Conservation (phyloP, 2,797 vertebrate genomes). For the Brotogeris chrysoptera region DNA sequence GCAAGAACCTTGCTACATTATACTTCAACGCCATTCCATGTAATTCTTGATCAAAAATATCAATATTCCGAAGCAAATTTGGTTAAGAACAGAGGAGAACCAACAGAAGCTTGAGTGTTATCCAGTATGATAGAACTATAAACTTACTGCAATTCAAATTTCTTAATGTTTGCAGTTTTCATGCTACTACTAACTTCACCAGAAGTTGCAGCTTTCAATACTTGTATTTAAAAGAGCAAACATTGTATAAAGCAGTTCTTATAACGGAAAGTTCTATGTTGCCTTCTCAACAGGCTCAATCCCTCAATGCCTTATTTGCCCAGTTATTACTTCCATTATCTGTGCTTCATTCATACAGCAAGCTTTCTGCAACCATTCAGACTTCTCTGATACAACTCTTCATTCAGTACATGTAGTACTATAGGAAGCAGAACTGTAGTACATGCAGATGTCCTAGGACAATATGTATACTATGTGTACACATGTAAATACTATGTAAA, state of each 20-base stretch:
- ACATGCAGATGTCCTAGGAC: not conserved
- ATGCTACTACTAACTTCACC: not conserved
- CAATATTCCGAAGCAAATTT: not conserved
- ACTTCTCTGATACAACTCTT: not conserved
- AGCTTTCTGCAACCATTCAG: not conserved
- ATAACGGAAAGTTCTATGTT: not conserved
- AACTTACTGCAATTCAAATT: not conserved
- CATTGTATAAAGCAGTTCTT: not conserved
- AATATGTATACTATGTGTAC: not conserved
- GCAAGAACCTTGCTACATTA: not conserved
- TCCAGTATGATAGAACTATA: not conserved
- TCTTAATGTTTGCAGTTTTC: not conserved
- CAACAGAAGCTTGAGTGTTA: not conserved
- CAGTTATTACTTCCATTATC: not conserved
- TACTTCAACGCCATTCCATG: not conserved
- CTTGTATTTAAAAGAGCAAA: not conserved
- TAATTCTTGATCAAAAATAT: not conserved
- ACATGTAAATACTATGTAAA: not conserved
- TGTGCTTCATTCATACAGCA: not conserved
- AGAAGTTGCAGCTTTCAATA: not conserved
- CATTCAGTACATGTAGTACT: rapidly evolving
- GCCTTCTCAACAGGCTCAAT: not conserved
- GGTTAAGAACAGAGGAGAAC: not conserved
- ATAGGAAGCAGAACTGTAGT: not conserved
- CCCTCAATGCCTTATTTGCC: not conserved